phyloP scores from a whole-genome alignment of 2,113 vertebrate genomes.

The Seriola aureovittata region DNA sequence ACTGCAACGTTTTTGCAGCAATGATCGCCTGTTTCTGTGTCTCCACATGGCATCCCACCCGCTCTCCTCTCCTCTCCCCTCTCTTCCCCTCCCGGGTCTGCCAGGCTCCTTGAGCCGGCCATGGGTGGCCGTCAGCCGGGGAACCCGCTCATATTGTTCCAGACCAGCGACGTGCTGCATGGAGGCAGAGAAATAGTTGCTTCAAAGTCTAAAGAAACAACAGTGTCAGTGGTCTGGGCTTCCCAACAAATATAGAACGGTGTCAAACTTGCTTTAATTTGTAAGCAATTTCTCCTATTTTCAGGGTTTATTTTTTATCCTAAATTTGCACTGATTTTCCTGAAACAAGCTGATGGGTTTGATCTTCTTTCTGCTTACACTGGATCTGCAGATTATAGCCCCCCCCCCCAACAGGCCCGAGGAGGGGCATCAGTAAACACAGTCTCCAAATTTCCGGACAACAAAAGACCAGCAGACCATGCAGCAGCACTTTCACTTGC shows the following conservation, averaged over 20 bases:
- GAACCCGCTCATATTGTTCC: conserved; percentile 39
- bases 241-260: too few relatives aligned
- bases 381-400: background rate
- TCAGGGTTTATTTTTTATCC: background rate
- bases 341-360: background rate
- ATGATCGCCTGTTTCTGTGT: conserved; percentile 12
- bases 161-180: conserved; percentile 12
- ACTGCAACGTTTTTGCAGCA: background rate
- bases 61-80: background rate
- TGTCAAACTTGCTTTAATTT: too few relatives aligned
- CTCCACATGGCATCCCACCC: conserved; percentile 2
- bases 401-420: background rate
- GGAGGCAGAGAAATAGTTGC: background rate
- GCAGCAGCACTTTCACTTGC: conserved; percentile 65
- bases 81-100: conserved; percentile 20
- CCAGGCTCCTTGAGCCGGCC: conserved; percentile 62
- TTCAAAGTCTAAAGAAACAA: too few relatives aligned
- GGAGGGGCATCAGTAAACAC: conserved; percentile 66
- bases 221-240: background rate
- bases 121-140: conserved; percentile 56
- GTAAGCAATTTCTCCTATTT: background rate
- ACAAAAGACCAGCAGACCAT: conserved; percentile 70
- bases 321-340: background rate
- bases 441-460: conserved; percentile 70
- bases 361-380: background rate